Base-by-base conservation (phyloP, 2,113 vertebrate genomes). In the Misgurnus mizolepis region DNA sequence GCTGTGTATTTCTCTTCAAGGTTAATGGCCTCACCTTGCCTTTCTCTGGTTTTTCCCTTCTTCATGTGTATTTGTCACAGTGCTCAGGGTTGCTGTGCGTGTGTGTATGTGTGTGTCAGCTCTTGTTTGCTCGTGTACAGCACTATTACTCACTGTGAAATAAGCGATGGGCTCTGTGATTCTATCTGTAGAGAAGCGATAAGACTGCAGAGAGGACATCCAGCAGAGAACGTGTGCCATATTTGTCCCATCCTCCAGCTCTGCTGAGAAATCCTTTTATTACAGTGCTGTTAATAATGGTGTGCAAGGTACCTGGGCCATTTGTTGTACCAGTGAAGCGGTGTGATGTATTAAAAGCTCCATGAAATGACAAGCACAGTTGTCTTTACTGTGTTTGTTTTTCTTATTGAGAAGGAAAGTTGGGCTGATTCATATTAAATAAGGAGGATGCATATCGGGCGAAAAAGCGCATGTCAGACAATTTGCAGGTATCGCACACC, bases 151-250 rank as follows among this genome's bases (percentile, higher is more conserved):
- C 65, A 70, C 62, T 82, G 78, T 82, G 83, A 84, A 84, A 84
- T 86, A 58, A 88, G 82, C 67, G 70, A 75, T 84, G 78, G 82
- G 75, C 41, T 82, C 56, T 74, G 71, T 65, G 83, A 86, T 85
- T 74, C 78, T 83, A 81, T 86, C 78, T 81, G 82, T 80, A 68
- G 78, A 70, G 72, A 80, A 83, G 77, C 78, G 82, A 88, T 85
- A 85, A 85, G 62, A 72, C 73, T 69, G 11, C 34, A 39, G 65
- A 61, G 15, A 82, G 73, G 79, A 76, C 45, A 9, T 72, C 74
- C 77, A 80, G 73, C 67, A 50, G 67, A 80, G 72, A 50, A 67
- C 60, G 69, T 67, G 67, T 39, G 39, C 47, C 64, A 67, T 40
- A 75, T 47, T 82, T 50, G 49, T 55, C 40, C 41, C n/a, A 58